Base-by-base conservation (phyloP, 2,797 vertebrate genomes). In the Eulemur albifrons region DNA sequence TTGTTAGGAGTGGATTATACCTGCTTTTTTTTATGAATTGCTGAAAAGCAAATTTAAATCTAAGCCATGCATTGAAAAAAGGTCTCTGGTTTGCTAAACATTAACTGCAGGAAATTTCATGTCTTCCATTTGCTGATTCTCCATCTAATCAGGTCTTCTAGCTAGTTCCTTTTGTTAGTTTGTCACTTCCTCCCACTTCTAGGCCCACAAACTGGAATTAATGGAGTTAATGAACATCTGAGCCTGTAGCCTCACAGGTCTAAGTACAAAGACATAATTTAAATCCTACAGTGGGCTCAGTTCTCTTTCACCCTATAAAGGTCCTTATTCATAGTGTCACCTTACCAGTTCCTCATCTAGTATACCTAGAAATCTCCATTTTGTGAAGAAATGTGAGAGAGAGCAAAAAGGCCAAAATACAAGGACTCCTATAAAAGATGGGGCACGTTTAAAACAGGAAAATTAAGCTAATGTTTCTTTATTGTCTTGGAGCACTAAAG, bases 1-100 rank as follows among this genome's bases (percentile, higher is more conserved):
- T 67, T 76, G 15, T 35, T 65, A 57, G 40, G 50, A 17, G 5
- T 32, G 40, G 23, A 50, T 57, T 80, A 57, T 17, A 23, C 4
- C 21, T 79, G 5, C 45, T 54, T 79, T 54, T 57, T 57, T 57
- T 40, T 11, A 30, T 86, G 90, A 63, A 13, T 79, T 94, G 52
- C 69, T 77, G 70, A 45, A 54, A 91, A 95, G 61, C 77, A 95
- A 48, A 13, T 32, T 83, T 86, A 95, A 52, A 85, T 95, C 80
- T 96, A 69, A 97, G 35, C 13, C 67, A 59, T 50, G 57, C 0
- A 38, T 8, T 72, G 32, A 90, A 84, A 63, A 92, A 65, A 27
- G 63, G 65, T 52, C 67, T 25, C 54, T 87, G 21, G 4, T 13
- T 89, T 23, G 81, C 23, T 69, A 79, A 96, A 43, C 35, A 45